Percentiles rank a stretch among this genome's conserved stretches.
Conservation (phyloP, 92 coral and sea anemone species). For the Bergia puertoricense region DNA sequence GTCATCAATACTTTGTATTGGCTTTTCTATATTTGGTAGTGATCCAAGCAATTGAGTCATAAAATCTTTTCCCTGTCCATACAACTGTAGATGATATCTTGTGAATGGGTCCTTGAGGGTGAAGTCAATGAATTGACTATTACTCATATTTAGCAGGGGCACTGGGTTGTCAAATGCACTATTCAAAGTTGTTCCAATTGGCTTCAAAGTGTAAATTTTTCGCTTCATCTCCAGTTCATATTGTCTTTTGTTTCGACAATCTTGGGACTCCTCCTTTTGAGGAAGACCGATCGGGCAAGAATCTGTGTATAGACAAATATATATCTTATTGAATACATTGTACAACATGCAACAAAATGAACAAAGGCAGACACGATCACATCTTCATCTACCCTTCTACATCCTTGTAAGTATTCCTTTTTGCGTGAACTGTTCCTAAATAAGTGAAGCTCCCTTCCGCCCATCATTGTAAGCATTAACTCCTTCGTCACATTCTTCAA, state of each 20-base stretch:
- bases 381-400: background rate
- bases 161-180: background rate
- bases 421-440: too few species aligned
- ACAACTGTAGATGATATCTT: constrained; percentile 21
- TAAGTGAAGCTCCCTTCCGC: too few species aligned
- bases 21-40: background rate
- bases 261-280: background rate
- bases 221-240: background rate
- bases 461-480: too few species aligned
- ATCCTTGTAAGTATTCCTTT: too few species aligned
- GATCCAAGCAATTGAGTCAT: background rate
- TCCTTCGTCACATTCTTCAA: too few species aligned
- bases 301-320: background rate
- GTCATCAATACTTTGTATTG: constrained; percentile 26
- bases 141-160: constrained; percentile 14
- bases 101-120: constrained; percentile 23
- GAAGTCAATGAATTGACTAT: background rate
- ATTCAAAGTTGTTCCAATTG: constrained; percentile 8
- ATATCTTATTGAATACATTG: background rate
- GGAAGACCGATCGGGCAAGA: background rate
- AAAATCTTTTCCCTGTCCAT: constrained; percentile 15
- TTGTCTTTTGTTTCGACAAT: background rate
- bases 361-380: background rate
- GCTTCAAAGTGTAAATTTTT: constrained; percentile 1
- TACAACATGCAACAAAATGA: background rate